These are phyloP conservation scores for Sclerurus mexicanus DNA, from an alignment of 2,113 vertebrate genomes.

Conservation along the genomic window DNA sequence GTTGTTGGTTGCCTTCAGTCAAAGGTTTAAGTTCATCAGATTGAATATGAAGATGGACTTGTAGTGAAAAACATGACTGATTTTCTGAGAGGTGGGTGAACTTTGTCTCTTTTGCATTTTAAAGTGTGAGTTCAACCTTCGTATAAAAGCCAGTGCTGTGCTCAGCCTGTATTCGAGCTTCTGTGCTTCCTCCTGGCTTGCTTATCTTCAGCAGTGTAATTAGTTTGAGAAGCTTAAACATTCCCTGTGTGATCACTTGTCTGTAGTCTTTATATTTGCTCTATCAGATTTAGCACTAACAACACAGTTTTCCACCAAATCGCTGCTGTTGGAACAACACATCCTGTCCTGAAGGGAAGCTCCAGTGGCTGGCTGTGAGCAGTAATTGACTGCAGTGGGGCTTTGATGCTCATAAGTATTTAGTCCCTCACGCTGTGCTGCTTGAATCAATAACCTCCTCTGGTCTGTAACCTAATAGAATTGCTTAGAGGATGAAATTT, in stretches of 20 bases:
- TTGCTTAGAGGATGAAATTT: slow-evolving; percentile 10
- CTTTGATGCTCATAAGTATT: slow-evolving; percentile 6
- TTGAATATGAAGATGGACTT: background rate
- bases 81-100: background rate
- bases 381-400: background rate
- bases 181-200: background rate
- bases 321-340: background rate
- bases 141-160: background rate
- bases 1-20: background rate
- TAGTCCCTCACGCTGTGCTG: background rate
- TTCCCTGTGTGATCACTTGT: background rate
- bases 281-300: background rate
- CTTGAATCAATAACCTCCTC: slow-evolving; percentile 12
- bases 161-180: background rate
- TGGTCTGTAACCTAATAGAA: slow-evolving; percentile 5
- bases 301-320: background rate
- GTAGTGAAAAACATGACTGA: background rate
- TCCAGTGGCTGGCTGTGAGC: background rate
- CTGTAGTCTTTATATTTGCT: background rate
- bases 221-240: background rate
- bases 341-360: background rate
- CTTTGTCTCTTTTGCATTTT: background rate
- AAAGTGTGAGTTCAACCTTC: background rate
- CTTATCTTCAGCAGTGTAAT: background rate
- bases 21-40: background rate